phyloP scores from a whole-genome alignment of 2,888 invertebrate genomes.

The Cantharis nigra region DNA sequence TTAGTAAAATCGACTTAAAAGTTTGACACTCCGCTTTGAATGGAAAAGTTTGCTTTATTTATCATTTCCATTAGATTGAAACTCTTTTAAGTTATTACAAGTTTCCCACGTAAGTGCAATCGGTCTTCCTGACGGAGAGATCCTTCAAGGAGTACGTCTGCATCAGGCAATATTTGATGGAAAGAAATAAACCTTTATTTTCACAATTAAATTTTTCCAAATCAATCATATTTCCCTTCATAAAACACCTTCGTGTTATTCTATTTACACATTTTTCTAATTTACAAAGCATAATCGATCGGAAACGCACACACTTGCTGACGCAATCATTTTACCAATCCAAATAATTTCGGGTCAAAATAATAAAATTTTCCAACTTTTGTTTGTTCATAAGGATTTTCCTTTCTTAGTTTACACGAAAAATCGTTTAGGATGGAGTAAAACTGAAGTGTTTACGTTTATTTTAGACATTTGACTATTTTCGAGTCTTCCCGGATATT shows the following conservation, averaged over 20 bases:
- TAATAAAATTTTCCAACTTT: background rate
- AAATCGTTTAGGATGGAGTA: background rate
- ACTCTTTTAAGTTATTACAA: background rate
- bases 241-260: background rate
- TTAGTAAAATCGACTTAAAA: background rate
- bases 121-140: background rate
- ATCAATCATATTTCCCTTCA: background rate
- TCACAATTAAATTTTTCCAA: background rate
- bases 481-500: background rate
- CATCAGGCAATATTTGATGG: background rate
- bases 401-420: background rate
- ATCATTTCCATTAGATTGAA: background rate
- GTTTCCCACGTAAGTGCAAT: background rate
- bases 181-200: background rate
- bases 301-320: background rate
- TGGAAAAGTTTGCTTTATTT: background rate
- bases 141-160: background rate
- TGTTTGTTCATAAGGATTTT: background rate
- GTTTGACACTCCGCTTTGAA: background rate
- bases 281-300: background rate
- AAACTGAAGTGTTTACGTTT: background rate
- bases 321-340: background rate
- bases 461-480: background rate
- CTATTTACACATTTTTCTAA: background rate
- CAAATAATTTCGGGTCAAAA: background rate